These are phyloP conservation scores for Miichthys miiuy DNA, from an alignment of 2,797 vertebrate genomes.

Conservation along the genomic window DNA sequence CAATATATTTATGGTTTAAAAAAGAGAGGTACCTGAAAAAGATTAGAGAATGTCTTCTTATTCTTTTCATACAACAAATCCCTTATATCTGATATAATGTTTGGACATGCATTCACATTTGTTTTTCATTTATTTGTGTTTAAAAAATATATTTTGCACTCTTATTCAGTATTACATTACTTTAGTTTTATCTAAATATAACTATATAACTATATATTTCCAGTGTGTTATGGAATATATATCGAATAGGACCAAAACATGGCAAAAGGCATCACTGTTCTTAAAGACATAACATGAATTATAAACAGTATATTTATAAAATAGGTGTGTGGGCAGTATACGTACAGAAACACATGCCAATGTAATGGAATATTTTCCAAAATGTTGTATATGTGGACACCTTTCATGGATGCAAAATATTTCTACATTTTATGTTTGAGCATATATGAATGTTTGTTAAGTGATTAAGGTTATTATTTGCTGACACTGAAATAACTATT, in stretches of 20 bases:
- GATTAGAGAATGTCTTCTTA: not conserved
- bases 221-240: not conserved
- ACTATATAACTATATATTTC: not conserved
- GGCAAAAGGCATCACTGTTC: not conserved
- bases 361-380: not conserved
- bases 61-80: not conserved
- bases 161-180: not conserved
- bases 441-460: not conserved
- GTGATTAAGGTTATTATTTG: not conserved
- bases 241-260: too few relatives aligned
- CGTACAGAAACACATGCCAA: not conserved
- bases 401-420: not conserved
- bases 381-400: not conserved
- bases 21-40: not conserved
- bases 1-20: not conserved
- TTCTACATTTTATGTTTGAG: not conserved
- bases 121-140: not conserved
- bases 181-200: not conserved
- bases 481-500: constrained; percentile 1
- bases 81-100: not conserved
- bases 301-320: not conserved
- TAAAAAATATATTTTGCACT: not conserved
- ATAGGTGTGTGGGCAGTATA: too few relatives aligned
- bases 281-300: not conserved
- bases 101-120: not conserved